Conservation (phyloP, 2,888 invertebrate species). For the Pocota personata region DNA sequence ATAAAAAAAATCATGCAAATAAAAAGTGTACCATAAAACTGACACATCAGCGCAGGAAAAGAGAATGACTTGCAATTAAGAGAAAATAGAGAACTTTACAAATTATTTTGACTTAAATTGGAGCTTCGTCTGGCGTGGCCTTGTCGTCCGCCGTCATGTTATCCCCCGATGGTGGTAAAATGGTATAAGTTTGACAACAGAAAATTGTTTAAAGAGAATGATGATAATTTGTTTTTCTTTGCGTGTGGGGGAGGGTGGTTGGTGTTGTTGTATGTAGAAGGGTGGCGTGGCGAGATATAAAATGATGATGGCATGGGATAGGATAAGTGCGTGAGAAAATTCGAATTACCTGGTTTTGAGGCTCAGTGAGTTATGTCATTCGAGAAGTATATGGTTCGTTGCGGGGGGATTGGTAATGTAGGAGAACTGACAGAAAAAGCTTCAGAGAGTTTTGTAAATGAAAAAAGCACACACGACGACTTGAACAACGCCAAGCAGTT, state of each 20-base stretch:
- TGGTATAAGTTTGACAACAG: constrained; percentile 56
- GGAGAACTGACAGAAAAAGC: constrained; percentile 52
- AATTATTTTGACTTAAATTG: constrained; percentile 59
- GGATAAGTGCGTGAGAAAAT: constrained; percentile 71
- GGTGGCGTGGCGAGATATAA: constrained; percentile 20
- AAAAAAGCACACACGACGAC: constrained; percentile 42
- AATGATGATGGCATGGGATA: constrained; percentile 37
- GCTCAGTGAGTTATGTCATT: constrained; percentile 63
- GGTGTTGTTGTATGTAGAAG: constrained; percentile 4
- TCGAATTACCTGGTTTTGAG: constrained; percentile 58
- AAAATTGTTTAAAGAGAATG: constrained; percentile 60
- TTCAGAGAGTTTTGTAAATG: constrained; percentile 34
- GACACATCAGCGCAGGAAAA: constrained; percentile 15
- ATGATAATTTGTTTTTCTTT: constrained; percentile 47
- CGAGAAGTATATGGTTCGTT: constrained; percentile 15
- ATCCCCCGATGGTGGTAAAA: constrained; percentile 25
- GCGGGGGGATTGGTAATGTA: constrained; percentile 2
- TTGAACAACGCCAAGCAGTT: constrained; percentile 27
- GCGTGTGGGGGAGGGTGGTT: neutral
- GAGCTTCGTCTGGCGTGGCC: constrained; percentile 35
- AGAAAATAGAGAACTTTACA: constrained; percentile 63
- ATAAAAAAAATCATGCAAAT: constrained; percentile 53
- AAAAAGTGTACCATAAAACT: constrained; percentile 20
- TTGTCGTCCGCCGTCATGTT: neutral
- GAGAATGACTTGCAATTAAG: constrained; percentile 66